Base-by-base conservation (phyloP, 2,797 vertebrate species). In the Chrosomus eos region DNA sequence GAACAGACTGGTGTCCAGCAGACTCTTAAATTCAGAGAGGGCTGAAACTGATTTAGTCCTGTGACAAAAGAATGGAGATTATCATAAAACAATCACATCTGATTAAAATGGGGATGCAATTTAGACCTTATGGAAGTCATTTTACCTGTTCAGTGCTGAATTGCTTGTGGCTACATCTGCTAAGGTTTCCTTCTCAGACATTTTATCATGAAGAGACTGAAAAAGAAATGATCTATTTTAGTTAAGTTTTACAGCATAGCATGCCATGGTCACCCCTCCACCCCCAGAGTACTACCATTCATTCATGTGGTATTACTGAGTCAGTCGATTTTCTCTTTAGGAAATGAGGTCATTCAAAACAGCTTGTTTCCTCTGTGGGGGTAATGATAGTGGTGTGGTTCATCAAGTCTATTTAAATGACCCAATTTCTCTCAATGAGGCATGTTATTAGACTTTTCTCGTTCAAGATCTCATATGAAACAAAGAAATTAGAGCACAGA, bases 121-220 rank as follows among this genome's bases (percentile, higher is more conserved):
- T 75, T 28, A 79, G 60, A 31, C 33, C 16, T 71, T n/a, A 62
- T 62, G 26, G 14, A 38, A 68, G 19, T 58, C 5, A 85, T 84
- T 90, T 93, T 91, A 99, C 98, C 98, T 96, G 90, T 96, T 96
- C 76, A 96, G 94, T 71, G 91, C 91, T 2, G 95, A 93, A 91
- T 95, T 97, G 88, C 93, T 97, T 58, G 95, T 90, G 43, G 95
- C 92, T 55, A 90, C 88, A 87, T 97, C 97, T 72, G 93, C 92
- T 88, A 92, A 92, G 21, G 93, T 94, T 83, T 97, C 97, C 76
- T 95, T 95, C 77, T 95, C 95, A 0, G 94, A 94, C 71, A 94
- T 94, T 92, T 97, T 96, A 88, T 96, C 96, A 80, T 91, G 95
- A 88, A 91, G 94, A 11, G 93, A 90, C 97, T 98, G 91, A 62